These are phyloP conservation scores for Chelon auratus DNA, from an alignment of 2,797 vertebrate species.

Conservation along the genomic window DNA sequence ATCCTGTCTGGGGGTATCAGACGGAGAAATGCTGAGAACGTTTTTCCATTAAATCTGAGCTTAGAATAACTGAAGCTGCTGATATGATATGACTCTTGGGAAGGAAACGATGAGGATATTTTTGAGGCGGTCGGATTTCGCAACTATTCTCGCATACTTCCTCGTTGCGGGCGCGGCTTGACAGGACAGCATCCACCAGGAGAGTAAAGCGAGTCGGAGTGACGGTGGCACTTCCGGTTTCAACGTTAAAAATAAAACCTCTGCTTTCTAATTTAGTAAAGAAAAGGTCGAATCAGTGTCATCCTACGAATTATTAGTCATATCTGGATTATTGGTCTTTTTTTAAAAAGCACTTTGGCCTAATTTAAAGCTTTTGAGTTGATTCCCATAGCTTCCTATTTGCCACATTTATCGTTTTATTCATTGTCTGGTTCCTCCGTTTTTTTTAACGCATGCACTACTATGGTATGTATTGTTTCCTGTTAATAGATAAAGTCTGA, in stretches of 20 bases:
- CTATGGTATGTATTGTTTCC: too few species aligned
- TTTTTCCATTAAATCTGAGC: not conserved
- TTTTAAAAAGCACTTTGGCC: not conserved
- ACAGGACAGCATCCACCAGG: not conserved
- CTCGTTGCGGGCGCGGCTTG: constrained; percentile 65
- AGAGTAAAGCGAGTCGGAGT: not conserved
- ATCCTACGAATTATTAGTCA: not conserved
- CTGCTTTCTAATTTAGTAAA: too few species aligned
- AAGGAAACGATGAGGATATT: constrained; percentile 27
- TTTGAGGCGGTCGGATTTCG: constrained; percentile 58
- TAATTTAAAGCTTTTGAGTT: too few species aligned
- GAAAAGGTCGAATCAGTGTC: not conserved
- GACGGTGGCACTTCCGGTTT: constrained; percentile 1
- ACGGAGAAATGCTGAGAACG: not conserved
- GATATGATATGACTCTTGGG: not conserved
- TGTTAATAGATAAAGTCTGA: too few species aligned
- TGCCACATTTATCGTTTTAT: too few species aligned
- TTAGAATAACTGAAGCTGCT: not conserved
- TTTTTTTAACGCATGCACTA: too few species aligned
- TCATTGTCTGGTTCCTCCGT: too few species aligned
- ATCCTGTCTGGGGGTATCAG: not conserved
- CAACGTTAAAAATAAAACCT: constrained; percentile 42
- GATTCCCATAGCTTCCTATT: too few species aligned
- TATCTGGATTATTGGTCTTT: not conserved
- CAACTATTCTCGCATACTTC: constrained; percentile 62